Evolutionary conservation across 2,113 vertebrate genomes (phyloP), one percentile per base, ranked within the genome.

Genomic region (Leucoraja erinaceus): DNA sequence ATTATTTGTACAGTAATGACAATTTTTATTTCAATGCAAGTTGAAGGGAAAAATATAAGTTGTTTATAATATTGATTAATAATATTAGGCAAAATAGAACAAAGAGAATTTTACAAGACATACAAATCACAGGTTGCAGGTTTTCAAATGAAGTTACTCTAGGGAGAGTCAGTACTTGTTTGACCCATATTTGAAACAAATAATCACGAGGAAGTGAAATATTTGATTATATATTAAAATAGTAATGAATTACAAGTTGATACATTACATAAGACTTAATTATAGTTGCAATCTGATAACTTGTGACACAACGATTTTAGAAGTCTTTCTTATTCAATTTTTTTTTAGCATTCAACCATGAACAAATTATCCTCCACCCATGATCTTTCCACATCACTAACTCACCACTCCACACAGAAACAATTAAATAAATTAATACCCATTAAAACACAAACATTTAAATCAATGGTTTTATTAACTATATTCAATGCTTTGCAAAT

Each of bases 351-450:
- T 31, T 61, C 59, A 63, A 88, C 11, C 59, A 20, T 63, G 83
- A 88, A 86, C 54, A n/a, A 86, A 88, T 88, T 88, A 63, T 5
- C n/a, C 83, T 63, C 59, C 28, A 63, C 59, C 59, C 83, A 88
- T 18, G n/a, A 61, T n/a, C 59, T n/a, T 63, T 88, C 59, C 59
- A 31, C 38, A 56, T 31, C 56, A 86, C 56, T 63, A 61, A n/a
- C 56, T 63, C 56, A 63, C 28, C 12, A 28, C 56, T 33, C 75
- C 12, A 66, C n/a, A 66, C n/a, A 14, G n/a, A 88, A 86, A 28
- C 81, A 86, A 61, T 86, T 86, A 86, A 86, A 88, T 86, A 86
- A 86, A 88, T 61, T 11, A 12, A 86, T 25, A 31, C 1, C 59
- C 1, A 61, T 86, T 86, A 31, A 16, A 63, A 63, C 25, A 10